Percentiles rank a stretch among this genome's conserved stretches.
phyloP scores from a whole-genome alignment of 2,113 vertebrate species.

The Todiramphus chloris region DNA sequence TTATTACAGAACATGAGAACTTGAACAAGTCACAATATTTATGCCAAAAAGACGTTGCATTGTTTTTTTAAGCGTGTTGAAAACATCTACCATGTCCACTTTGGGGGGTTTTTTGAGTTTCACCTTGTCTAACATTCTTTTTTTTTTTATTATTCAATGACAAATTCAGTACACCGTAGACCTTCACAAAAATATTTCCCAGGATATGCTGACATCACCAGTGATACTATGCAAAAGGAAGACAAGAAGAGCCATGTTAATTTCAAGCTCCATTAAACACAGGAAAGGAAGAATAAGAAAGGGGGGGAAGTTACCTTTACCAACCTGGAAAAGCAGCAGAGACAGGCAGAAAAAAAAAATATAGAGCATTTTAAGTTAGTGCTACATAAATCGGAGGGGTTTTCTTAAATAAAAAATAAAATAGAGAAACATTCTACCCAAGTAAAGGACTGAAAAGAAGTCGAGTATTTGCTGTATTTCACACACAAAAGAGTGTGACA shows the following conservation, averaged over 20 bases:
- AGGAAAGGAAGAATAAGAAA: background rate
- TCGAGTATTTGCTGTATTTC: background rate
- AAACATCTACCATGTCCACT: background rate
- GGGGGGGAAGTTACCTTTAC: background rate
- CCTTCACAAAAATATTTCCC: background rate
- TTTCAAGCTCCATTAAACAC: conserved; percentile 59
- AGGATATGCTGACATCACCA: conserved; percentile 42
- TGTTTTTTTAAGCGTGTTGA: background rate
- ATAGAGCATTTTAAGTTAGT: background rate
- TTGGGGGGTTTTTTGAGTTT: background rate
- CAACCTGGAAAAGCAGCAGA: background rate
- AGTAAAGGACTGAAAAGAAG: background rate
- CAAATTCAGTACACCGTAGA: background rate
- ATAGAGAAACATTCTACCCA: background rate
- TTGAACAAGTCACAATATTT: background rate
- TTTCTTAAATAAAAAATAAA: background rate
- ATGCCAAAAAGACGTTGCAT: background rate
- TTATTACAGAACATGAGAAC: background rate
- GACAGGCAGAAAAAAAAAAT: background rate
- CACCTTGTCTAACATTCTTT: background rate
- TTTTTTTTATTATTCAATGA: background rate
- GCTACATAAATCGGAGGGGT: background rate
- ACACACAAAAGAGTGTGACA: background rate
- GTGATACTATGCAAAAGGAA: background rate
- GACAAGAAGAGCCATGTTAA: conserved; percentile 12